Percentiles rank a stretch among this genome's conserved stretches.
These are phyloP conservation scores for Drosophila tanythrix DNA, from an alignment of 2,888 invertebrate genomes.

Conservation along the genomic window DNA sequence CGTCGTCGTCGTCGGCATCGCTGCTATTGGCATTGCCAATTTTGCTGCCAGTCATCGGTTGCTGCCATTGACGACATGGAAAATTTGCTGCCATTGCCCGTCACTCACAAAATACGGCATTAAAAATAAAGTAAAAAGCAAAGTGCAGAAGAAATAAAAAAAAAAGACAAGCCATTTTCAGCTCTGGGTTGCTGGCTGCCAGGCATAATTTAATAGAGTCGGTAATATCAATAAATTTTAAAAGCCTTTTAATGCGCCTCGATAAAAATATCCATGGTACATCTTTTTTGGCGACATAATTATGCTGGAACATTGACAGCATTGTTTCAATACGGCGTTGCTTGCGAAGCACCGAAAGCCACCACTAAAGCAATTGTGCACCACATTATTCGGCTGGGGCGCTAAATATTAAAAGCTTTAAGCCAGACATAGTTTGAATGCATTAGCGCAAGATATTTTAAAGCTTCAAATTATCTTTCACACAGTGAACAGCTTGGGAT, in stretches of 20 bases:
- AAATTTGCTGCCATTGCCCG: constrained; percentile 77
- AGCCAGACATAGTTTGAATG: constrained; percentile 1
- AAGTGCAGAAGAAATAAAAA: constrained; percentile 7
- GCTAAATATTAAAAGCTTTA: constrained; percentile 4
- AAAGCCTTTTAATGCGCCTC: constrained; percentile 80
- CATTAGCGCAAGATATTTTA: not conserved
- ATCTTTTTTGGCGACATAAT: constrained; percentile 64
- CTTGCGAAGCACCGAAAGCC: constrained; percentile 11
- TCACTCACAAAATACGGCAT: constrained; percentile 68
- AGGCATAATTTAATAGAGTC: constrained; percentile 80
- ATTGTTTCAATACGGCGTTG: constrained; percentile 34
- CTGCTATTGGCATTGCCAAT: constrained; percentile 77
- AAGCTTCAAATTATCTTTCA: not conserved
- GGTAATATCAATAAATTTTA: constrained; percentile 81
- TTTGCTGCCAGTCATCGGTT: constrained; percentile 76
- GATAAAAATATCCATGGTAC: constrained; percentile 70
- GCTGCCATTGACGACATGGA: constrained; percentile 76
- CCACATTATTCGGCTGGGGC: not conserved
- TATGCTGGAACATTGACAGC: constrained; percentile 59
- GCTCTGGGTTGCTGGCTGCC: constrained; percentile 38
- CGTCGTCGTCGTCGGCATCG: constrained; percentile 22
- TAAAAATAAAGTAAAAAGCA: constrained; percentile 31
- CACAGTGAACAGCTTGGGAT: not conserved
- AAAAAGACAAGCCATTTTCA: constrained; percentile 44
- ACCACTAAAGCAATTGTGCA: constrained; percentile 20